A percentile compares a stretch with the other conserved stretches of the same genome.
phyloP scores from a whole-genome alignment of 2,113 vertebrate genomes.

The Caranx melampygus region DNA sequence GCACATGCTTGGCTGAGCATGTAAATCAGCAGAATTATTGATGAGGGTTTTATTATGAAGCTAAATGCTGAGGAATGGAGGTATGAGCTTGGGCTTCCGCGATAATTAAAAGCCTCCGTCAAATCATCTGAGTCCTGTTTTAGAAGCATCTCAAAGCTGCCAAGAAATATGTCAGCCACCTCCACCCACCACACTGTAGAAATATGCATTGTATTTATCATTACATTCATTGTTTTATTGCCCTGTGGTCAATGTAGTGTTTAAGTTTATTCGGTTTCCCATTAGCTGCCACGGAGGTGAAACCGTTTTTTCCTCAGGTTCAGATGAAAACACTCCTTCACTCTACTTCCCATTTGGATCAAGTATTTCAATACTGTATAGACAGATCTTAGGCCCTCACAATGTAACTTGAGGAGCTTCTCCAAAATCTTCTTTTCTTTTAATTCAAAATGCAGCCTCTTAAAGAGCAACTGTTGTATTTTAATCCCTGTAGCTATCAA shows the following conservation, averaged over 20 bases:
- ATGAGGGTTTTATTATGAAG: slow-evolving; percentile 72
- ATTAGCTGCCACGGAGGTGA: slow-evolving; percentile 45
- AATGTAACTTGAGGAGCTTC: neutral
- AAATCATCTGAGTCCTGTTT: slow-evolving; percentile 49
- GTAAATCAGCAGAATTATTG: slow-evolving; percentile 73
- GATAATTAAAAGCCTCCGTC: slow-evolving; percentile 63
- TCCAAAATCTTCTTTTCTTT: neutral
- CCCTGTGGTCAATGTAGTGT: slow-evolving; percentile 31
- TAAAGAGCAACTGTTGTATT: slow-evolving; percentile 31
- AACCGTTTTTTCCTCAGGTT: slow-evolving; percentile 14
- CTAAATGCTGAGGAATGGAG: slow-evolving; percentile 67
- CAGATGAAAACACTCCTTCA: neutral
- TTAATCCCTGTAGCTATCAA: neutral
- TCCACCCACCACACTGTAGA: neutral
- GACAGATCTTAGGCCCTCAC: slow-evolving; percentile 1
- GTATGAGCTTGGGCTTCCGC: slow-evolving; percentile 47
- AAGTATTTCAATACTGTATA: slow-evolving; percentile 1
- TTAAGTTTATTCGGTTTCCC: slow-evolving; percentile 37
- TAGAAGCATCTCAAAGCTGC: slow-evolving; percentile 18
- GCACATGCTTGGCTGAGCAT: slow-evolving; percentile 67
- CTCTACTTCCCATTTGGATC: slow-evolving; percentile 3
- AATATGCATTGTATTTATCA: slow-evolving; percentile 32
- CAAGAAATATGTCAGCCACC: slow-evolving; percentile 29
- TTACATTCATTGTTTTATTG: slow-evolving; percentile 34
- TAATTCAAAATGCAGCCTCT: slow-evolving; percentile 14